phyloP scores from a whole-genome alignment of 2,797 vertebrate genomes.

The Ibycter americanus region DNA sequence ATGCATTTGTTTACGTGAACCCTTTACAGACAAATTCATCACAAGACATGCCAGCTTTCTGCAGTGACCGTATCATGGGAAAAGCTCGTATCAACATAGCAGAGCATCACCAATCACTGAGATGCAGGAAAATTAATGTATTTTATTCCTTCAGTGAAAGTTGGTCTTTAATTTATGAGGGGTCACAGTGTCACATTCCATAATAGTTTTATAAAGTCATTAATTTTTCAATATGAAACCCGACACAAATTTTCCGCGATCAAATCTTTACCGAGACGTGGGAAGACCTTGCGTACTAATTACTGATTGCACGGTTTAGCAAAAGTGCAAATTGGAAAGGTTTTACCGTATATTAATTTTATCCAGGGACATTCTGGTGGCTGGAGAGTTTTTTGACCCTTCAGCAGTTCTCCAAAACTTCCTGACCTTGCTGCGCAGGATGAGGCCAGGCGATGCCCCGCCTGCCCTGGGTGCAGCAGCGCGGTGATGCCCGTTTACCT shows the following conservation, averaged over 20 bases:
- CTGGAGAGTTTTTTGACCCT: neutral
- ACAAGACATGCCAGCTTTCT: neutral
- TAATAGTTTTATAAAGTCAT: neutral
- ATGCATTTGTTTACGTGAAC: neutral
- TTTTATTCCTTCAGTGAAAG: neutral
- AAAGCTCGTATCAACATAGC: neutral
- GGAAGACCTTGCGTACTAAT: neutral
- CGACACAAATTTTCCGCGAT: neutral
- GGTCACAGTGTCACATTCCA: neutral
- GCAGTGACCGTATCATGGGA: neutral
- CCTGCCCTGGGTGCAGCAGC: neutral
- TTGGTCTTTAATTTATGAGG: neutral
- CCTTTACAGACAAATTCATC: neutral
- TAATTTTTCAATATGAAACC: neutral
- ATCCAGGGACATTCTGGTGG: neutral
- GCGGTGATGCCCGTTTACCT: neutral
- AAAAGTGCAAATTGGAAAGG: neutral
- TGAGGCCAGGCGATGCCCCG: neutral
- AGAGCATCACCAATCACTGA: neutral
- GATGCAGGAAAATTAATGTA: neutral
- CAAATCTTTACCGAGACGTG: neutral
- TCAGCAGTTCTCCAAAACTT: neutral
- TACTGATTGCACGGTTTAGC: fast-evolving
- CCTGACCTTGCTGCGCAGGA: neutral
- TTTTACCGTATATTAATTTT: neutral